phyloP scores from a whole-genome alignment of 2,888 invertebrate genomes.

The Calameuta pallipes region DNA sequence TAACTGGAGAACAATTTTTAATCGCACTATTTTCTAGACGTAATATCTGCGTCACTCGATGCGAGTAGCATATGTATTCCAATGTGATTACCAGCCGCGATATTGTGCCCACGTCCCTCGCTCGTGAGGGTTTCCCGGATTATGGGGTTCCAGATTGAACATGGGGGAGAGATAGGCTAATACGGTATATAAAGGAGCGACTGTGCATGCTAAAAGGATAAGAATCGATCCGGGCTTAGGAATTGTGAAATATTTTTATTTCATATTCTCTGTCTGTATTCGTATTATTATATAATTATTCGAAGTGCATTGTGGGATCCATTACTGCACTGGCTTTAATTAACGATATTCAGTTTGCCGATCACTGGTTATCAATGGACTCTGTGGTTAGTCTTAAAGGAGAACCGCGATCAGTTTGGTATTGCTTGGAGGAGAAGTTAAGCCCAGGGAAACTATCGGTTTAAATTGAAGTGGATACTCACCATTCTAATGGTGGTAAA shows the following conservation, averaged over 20 bases:
- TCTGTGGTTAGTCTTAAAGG: background rate
- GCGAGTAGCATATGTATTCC: background rate
- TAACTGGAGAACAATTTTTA: background rate
- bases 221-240: background rate
- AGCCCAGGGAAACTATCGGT: background rate
- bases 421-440: background rate
- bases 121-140: background rate
- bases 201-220: background rate
- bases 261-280: background rate
- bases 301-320: background rate
- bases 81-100: background rate
- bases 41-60: background rate
- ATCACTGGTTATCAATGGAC: background rate
- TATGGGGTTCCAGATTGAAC: background rate
- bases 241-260: background rate
- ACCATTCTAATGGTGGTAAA: background rate
- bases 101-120: background rate
- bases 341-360: too few species aligned
- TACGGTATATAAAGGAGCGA: background rate
- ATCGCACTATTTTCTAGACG: background rate
- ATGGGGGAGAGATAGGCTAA: background rate
- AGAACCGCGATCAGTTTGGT: background rate
- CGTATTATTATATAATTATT: background rate
- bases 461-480: background rate
- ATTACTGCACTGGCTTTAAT: background rate